Evolutionary conservation across 2,888 invertebrate species (phyloP), one percentile per base, ranked within the genome.

Genomic region (Drosophila pseudotalamancana): DNA sequence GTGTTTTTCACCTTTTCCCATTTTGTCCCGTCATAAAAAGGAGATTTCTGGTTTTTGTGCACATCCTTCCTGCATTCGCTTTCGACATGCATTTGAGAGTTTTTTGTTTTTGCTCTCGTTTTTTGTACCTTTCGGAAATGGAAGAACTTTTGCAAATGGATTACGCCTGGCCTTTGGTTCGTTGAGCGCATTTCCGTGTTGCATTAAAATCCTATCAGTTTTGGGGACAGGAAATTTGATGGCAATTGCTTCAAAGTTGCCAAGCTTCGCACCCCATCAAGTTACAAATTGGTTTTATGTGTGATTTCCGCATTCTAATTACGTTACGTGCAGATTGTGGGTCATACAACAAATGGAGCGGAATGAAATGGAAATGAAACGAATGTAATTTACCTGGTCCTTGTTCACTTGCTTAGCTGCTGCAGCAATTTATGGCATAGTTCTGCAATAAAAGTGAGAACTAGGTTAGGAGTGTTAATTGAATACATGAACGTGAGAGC

Each of bases 131-230:
- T n/a, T 35, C 68, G 77, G 78, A 80, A 84, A 81, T 81, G 63
- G 39, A 37, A 54, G 54, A 56, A 56, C 50, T 51, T 71, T 68
- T 67, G 64, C 61, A 63, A 73, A 73, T 77, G 78, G 53, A 46
- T 63, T 34, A 61, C 21, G 29, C 27, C 29, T 55, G 59, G 55
- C 42, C 50, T 40, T 31, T 16, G 53, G 57, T 40, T 61, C 71
- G 73, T 72, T 71, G 59, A 71, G 73, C 65, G 73, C 68, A 77
- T 86, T 83, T 88, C 87, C 88, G 81, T 59, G 65, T 74, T 67
- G 65, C 71, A 74, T 88, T 81, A 74, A 87, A 77, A 64, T 72
- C 60, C 70, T 66, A 62, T 68, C 72, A 61, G 39, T 64, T 40
- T 51, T 64, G 45, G 43, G 18, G 6, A 49, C 87, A 80, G 82